A percentile compares a stretch with the other conserved stretches of the same genome.
Conservation (phyloP, 1,140 invertebrate genomes). For the Dryas iulia region DNA sequence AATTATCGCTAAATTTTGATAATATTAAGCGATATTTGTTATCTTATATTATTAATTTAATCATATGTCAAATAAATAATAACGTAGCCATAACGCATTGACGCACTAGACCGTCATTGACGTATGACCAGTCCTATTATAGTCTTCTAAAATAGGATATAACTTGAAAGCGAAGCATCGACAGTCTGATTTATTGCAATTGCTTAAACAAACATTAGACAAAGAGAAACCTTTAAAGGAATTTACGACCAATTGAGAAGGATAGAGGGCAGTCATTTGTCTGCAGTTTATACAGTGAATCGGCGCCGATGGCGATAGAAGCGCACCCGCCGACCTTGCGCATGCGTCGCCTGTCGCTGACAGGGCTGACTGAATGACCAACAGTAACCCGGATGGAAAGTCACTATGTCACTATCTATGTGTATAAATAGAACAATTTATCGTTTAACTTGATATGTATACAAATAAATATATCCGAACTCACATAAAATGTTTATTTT, state of each 20-base stretch:
- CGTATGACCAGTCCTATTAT: conserved; percentile 44
- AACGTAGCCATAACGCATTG: conserved; percentile 35
- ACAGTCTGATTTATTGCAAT: conserved; percentile 56
- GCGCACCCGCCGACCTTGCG: conserved; percentile 72
- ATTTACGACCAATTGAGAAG: conserved; percentile 40
- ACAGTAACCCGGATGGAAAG: conserved; percentile 30
- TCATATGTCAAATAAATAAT: conserved; percentile 8
- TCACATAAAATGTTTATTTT: neutral
- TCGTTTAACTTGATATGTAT: neutral
- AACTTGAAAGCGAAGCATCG: conserved; percentile 51
- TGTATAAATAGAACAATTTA: neutral
- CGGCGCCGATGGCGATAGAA: conserved; percentile 59
- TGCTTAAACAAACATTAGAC: conserved; percentile 47
- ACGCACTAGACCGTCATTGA: conserved; percentile 56
- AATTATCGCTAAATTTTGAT: conserved; percentile 1
- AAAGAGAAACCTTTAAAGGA: conserved; percentile 31
- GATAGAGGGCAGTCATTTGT: conserved; percentile 47
- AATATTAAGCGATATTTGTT: neutral
- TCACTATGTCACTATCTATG: conserved; percentile 30
- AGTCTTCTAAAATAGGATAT: conserved; percentile 57
- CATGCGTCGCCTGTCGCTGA: conserved; percentile 53
- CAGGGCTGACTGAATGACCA: conserved; percentile 30
- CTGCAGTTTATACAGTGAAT: conserved; percentile 38
- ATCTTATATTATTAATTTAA: neutral
- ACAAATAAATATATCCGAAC: neutral